Conservation (phyloP, 2,888 invertebrate species). For the Amphipoea lucens region DNA sequence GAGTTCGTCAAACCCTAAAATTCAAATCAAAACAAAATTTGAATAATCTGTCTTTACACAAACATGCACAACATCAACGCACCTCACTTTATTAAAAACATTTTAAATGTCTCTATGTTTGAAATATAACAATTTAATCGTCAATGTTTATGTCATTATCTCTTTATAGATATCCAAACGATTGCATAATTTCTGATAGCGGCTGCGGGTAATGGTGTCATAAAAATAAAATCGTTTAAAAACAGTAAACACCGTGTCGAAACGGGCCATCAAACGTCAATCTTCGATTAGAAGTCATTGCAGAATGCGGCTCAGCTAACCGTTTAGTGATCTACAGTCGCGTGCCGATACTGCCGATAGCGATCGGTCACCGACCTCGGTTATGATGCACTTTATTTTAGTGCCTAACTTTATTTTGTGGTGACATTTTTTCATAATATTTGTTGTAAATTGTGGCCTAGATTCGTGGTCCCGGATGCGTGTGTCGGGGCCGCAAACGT, state of each 20-base stretch:
- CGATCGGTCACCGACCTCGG: slow-evolving; percentile 15
- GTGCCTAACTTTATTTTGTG: slow-evolving; percentile 8
- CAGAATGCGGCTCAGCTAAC: slow-evolving; percentile 22
- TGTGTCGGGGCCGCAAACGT: slow-evolving; percentile 69
- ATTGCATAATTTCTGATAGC: slow-evolving; percentile 45
- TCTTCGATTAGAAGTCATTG: slow-evolving; percentile 37
- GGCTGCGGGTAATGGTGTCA: slow-evolving; percentile 31
- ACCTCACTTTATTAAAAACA: neutral
- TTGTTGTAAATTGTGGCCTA: slow-evolving; percentile 69
- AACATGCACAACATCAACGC: neutral
- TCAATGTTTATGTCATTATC: slow-evolving; percentile 7
- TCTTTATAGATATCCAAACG: slow-evolving; percentile 27
- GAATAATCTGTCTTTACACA: slow-evolving; percentile 2
- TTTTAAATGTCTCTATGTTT: neutral
- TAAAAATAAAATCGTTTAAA: slow-evolving; percentile 43
- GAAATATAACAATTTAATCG: slow-evolving; percentile 5
- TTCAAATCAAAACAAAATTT: neutral
- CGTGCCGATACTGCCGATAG: slow-evolving; percentile 21
- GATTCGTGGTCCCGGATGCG: slow-evolving; percentile 74
- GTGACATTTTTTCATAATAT: slow-evolving; percentile 47
- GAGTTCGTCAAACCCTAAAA: slow-evolving; percentile 2
- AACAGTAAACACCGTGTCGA: slow-evolving; percentile 35
- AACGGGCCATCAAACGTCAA: slow-evolving; percentile 35
- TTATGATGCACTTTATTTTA: slow-evolving; percentile 25
- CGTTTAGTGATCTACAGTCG: slow-evolving; percentile 26